Percentiles rank a stretch among this genome's conserved stretches.
Conservation (phyloP, 1,140 invertebrate genomes). For the Zaprionus ghesquierei region DNA sequence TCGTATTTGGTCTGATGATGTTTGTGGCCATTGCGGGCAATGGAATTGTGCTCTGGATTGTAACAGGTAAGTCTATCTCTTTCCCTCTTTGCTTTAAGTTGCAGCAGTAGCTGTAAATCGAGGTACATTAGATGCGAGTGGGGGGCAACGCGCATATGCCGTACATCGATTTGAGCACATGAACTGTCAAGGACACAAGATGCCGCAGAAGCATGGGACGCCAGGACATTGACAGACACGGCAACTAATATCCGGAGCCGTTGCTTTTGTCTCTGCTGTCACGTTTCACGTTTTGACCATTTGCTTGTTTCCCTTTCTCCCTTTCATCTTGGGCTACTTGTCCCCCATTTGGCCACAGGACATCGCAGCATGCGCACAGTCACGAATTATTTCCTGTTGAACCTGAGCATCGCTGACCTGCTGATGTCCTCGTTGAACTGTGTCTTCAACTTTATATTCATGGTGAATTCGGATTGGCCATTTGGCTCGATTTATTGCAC, state of each 20-base stretch:
- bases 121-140: not conserved
- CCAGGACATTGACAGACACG: not conserved
- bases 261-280: conserved; percentile 29
- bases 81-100: not conserved
- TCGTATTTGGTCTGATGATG: conserved; percentile 89
- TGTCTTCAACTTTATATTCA: conserved; percentile 96
- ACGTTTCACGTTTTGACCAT: conserved; percentile 33
- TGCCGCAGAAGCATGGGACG: not conserved
- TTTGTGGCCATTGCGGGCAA: conserved; percentile 91
- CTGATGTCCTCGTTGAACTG: conserved; percentile 96
- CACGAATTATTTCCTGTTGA: conserved; percentile 98
- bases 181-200: not conserved
- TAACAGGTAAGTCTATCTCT: conserved; percentile 86
- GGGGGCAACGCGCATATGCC: conserved; percentile 45
- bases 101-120: not conserved
- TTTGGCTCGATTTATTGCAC: conserved; percentile 93
- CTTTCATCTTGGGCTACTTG: not conserved
- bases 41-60: conserved; percentile 94
- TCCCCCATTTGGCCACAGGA: conserved; percentile 81
- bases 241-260: conserved; percentile 50
- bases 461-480: conserved; percentile 92
- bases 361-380: conserved; percentile 96
- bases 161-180: conserved; percentile 8
- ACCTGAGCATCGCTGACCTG: conserved; percentile 95
- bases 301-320: not conserved